Conservation (phyloP, 2,797 vertebrate genomes). For the Molothrus aeneus region DNA sequence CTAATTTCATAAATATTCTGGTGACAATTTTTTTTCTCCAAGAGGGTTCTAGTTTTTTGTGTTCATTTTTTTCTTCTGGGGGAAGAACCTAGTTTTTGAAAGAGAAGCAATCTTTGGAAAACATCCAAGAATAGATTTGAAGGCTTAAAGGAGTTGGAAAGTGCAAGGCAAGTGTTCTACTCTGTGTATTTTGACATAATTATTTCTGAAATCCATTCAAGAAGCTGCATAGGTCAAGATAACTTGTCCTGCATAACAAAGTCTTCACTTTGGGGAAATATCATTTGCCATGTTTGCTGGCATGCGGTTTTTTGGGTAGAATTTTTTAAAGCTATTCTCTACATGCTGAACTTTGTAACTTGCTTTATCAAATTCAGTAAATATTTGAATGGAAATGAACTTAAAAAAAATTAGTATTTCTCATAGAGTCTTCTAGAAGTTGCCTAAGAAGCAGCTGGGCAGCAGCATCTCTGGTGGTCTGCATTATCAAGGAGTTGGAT, state of each 20-base stretch:
- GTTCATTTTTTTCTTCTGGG: neutral
- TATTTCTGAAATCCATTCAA: conserved; percentile 19
- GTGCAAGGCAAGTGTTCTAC: neutral
- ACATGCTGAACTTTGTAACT: neutral
- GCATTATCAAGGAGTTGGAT: neutral
- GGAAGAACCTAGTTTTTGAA: neutral
- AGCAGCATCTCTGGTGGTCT: neutral
- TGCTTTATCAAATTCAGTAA: neutral
- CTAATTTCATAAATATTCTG: neutral
- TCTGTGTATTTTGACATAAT: neutral
- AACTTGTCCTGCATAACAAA: neutral
- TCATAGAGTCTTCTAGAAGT: neutral
- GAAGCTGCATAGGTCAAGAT: neutral
- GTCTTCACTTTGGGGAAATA: neutral
- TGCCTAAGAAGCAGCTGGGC: neutral
- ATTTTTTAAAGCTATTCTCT: neutral
- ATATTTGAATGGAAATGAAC: neutral
- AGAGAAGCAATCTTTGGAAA: neutral
- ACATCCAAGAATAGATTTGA: neutral
- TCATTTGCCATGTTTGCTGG: neutral
- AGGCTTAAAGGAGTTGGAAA: neutral
- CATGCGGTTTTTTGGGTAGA: neutral
- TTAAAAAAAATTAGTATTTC: neutral
- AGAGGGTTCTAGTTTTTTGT: neutral
- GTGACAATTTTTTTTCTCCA: neutral